A percentile compares a stretch with the other conserved stretches of the same genome.
Evolutionary conservation across 2,797 vertebrate species (phyloP).

Genomic region (Xiphorhynchus erythropygius): DNA sequence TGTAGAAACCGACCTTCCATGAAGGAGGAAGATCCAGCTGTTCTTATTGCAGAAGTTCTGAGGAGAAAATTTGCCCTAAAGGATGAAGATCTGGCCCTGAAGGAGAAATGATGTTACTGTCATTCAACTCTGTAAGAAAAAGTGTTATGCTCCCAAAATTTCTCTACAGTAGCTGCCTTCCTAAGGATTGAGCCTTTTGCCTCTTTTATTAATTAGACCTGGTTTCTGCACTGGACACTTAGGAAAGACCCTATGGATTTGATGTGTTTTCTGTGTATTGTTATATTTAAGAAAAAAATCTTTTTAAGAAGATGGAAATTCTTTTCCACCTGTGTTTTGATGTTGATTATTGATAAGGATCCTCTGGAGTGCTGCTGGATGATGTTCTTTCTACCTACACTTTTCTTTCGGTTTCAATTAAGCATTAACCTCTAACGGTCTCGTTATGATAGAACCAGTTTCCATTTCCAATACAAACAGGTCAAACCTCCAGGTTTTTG

Average conservation of each 20-base stretch:
- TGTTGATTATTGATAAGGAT: conserved; percentile 8
- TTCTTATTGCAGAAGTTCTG: conserved; percentile 92
- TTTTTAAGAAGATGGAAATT: conserved; percentile 49
- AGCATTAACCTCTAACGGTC: not conserved
- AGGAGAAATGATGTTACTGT: conserved; percentile 72
- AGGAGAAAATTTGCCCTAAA: conserved; percentile 94
- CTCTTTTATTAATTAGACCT: not conserved
- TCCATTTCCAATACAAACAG: not conserved
- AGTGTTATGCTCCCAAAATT: conserved; percentile 46
- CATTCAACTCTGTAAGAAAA: conserved; percentile 55
- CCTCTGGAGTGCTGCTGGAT: conserved; percentile 9
- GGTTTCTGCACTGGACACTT: conserved; percentile 33
- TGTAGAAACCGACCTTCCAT: conserved; percentile 84
- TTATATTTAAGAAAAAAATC: conserved; percentile 15
- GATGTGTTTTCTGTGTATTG: conserved; percentile 37
- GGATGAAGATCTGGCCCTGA: conserved; percentile 84
- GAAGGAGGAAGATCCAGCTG: conserved; percentile 91
- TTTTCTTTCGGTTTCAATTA: not conserved
- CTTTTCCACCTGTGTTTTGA: conserved; percentile 37
- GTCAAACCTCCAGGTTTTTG: not conserved
- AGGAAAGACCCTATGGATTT: not conserved
- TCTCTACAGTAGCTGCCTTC: conserved; percentile 74
- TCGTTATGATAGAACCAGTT: not conserved
- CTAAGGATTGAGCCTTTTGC: conserved; percentile 51
- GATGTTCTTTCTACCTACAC: not conserved